phyloP scores from a whole-genome alignment of 2,797 vertebrate species.

The Oryzias sinensis region DNA sequence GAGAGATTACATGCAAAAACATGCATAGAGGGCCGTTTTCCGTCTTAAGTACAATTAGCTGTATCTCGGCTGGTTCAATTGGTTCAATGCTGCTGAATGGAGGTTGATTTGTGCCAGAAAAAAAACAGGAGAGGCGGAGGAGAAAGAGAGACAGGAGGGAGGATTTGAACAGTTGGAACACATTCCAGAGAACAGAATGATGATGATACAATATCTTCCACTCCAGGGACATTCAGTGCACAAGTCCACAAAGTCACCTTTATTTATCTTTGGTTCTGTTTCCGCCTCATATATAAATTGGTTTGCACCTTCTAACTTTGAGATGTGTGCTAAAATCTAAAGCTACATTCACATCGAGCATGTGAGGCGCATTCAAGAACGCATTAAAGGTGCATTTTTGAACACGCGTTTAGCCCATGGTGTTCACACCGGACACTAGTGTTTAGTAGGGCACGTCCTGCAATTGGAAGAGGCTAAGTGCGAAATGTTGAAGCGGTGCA shows the following conservation, averaged over 20 bases:
- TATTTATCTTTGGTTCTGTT: conserved; percentile 30
- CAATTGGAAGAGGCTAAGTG: no score
- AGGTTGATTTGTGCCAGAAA: conserved; percentile 45
- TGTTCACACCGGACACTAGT: no score
- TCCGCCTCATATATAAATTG: conserved; percentile 48
- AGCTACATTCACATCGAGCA: no score
- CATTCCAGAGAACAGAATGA: conserved; percentile 61
- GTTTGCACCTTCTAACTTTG: conserved; percentile 56
- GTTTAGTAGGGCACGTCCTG: no score
- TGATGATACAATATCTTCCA: conserved; percentile 65
- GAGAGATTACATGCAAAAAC: conserved; percentile 68
- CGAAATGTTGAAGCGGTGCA: no score
- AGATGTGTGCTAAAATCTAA: conserved; percentile 22
- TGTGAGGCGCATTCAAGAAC: no score
- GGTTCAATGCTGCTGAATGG: conserved; percentile 44
- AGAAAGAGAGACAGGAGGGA: conserved; percentile 8
- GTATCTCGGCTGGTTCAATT: conserved; percentile 61
- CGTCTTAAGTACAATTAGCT: conserved; percentile 68
- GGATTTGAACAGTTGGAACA: conserved; percentile 25
- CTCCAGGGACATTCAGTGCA: conserved; percentile 45
- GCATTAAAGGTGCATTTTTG: no score
- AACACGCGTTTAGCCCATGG: no score
- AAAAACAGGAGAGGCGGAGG: conserved; percentile 18
- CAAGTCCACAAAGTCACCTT: conserved; percentile 59
- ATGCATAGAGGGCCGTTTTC: conserved; percentile 47